Evolutionary conservation across 2,888 invertebrate species (phyloP).

Genomic region (Brenthis daphne): DNA sequence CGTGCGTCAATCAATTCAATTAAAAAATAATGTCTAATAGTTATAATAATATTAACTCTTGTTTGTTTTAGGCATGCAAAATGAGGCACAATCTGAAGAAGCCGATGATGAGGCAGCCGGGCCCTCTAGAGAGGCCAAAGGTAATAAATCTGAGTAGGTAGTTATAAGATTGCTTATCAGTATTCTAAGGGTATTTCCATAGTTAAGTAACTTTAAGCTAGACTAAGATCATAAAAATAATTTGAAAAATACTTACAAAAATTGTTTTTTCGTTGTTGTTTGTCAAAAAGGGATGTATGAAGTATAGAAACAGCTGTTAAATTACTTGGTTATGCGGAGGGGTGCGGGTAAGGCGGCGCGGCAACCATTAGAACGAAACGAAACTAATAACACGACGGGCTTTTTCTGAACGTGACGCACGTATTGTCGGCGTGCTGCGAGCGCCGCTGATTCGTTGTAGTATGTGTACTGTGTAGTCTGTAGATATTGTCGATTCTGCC

Average conservation of each 20-base stretch:
- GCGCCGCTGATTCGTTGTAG: conserved; percentile 38
- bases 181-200: neutral
- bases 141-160: conserved; percentile 18
- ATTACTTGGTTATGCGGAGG: conserved; percentile 28
- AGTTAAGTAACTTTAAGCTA: neutral
- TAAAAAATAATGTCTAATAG: neutral
- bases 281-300: conserved; percentile 13
- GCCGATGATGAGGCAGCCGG: conserved; percentile 35
- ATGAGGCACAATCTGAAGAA: conserved; percentile 33
- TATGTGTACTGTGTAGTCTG: conserved; percentile 35
- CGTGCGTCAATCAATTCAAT: neutral
- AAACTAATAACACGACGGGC: conserved; percentile 33
- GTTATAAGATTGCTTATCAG: no score
- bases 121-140: conserved; percentile 37
- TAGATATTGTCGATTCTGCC: conserved; percentile 42
- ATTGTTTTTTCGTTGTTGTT: conserved; percentile 25
- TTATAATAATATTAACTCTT: neutral
- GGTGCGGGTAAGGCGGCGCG: conserved; percentile 25
- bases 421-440: conserved; percentile 39
- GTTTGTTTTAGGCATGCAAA: conserved; percentile 35
- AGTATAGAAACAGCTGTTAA: conserved; percentile 33
- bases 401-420: conserved; percentile 46
- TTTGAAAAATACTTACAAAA: conserved; percentile 28
- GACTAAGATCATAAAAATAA: neutral
- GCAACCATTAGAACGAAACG: conserved; percentile 24